Evolutionary conservation across 2,113 vertebrate genomes (phyloP), one percentile per base, ranked within the genome.

Genomic region (Phainopepla nitens): DNA sequence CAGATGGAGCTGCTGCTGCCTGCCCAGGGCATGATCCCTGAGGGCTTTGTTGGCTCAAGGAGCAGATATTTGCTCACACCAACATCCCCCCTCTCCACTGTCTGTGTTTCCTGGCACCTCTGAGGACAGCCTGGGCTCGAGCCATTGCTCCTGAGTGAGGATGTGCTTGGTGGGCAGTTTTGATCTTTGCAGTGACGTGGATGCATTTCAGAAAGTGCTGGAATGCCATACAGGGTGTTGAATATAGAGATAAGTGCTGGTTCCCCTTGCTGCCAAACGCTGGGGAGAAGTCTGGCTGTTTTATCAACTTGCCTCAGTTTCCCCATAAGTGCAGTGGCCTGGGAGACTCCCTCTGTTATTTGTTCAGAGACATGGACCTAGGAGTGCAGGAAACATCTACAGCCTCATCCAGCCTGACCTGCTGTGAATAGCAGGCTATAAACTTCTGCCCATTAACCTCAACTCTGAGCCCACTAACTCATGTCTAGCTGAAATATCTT

Each of bases 11-110:
- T 61, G 65, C 78, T 54, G 65, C 56, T 62, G 47, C 85, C 65
- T 57, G 56, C 49, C 61, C 73, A n/a, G 61, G 13, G 3, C 0
- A 0, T 1, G 23, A 31, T 5, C 23, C 66, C 31, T 1, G 2
- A 12, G 75, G 28, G 29, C 31, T 76, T 5, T 2, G 0, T 0
- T 60, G 81, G 47, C 72, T 75, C 14, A 9, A n/a, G 77, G 11
- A 79, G 36, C 49, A 75, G 65, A 1, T 41, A 44, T 18, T 49
- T 85, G 15, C 41, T 72, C 33, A 50, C 72, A 71, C 24, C 87
- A 58, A 0, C n/a, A 11, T 7, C 56, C 27, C 23, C 39, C 29
- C 29, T 73, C 35, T 71, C 42, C 39, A 3, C 13, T 68, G 60
- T 4, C 70, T 6, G 0, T 9, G n/a, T 42, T 72, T 44, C 44